Evolutionary conservation across 2,113 vertebrate genomes (phyloP).

Genomic region (Microcebus griseorufus): DNA sequence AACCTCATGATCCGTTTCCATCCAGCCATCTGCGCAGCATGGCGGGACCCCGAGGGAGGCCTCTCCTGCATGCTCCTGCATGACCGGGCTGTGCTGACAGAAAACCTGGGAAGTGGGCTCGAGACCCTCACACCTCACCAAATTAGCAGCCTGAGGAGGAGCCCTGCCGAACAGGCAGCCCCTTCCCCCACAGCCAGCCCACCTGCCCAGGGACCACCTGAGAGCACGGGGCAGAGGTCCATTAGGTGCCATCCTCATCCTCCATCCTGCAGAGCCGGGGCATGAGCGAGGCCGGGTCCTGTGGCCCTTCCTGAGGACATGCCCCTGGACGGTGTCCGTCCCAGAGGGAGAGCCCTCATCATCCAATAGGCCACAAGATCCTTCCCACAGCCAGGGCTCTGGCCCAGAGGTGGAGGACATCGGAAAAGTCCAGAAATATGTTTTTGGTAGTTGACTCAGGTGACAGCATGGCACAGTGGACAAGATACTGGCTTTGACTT

Average conservation of each 20-base stretch:
- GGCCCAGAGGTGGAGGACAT: background rate
- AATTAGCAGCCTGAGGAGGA: background rate
- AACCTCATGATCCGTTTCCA: slow-evolving; percentile 87
- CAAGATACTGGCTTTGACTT: background rate
- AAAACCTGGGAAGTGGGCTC: slow-evolving; percentile 79
- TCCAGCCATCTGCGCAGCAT: slow-evolving; percentile 87
- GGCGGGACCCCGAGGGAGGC: slow-evolving; percentile 83
- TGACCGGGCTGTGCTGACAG: slow-evolving; percentile 84
- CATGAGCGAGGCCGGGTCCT: background rate
- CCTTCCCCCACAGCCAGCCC: background rate
- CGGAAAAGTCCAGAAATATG: background rate
- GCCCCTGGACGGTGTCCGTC: too few relatives aligned
- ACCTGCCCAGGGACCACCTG: background rate
- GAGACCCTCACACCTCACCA: slow-evolving; percentile 66
- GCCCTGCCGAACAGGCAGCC: background rate
- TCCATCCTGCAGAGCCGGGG: background rate
- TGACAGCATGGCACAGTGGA: background rate
- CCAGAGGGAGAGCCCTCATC: background rate
- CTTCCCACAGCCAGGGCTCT: background rate
- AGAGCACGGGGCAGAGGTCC: background rate
- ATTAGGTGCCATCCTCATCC: background rate
- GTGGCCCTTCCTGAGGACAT: background rate
- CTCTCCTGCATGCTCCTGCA: slow-evolving; percentile 87
- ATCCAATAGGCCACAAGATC: background rate
- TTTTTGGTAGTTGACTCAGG: background rate